A percentile compares a stretch with the other conserved stretches of the same genome.
phyloP scores from a whole-genome alignment of 2,113 vertebrate genomes.

The Erpornis zantholeuca region DNA sequence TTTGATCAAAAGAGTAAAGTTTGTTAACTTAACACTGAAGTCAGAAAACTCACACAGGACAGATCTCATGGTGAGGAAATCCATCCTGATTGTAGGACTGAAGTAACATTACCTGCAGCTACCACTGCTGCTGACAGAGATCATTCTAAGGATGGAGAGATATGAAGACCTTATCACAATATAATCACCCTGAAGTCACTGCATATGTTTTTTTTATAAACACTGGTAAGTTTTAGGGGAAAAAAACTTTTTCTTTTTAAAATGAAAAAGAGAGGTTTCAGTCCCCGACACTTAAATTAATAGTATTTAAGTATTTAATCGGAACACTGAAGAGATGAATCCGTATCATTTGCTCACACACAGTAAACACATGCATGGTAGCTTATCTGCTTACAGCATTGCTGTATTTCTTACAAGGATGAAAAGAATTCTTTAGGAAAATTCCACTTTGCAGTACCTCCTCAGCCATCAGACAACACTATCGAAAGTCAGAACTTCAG shows the following conservation, averaged over 20 bases:
- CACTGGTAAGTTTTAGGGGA: background rate
- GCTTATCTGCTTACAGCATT: background rate
- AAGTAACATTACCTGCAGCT: background rate
- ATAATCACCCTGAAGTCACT: accelerated
- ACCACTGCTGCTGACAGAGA: background rate
- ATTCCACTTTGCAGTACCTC: background rate
- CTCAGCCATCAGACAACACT: background rate
- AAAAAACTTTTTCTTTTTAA: background rate
- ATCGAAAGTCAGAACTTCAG: background rate
- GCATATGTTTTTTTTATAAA: background rate
- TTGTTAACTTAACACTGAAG: background rate
- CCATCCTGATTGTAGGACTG: background rate
- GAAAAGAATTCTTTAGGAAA: background rate
- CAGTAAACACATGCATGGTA: background rate
- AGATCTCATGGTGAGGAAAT: background rate
- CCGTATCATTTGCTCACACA: background rate
- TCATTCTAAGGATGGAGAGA: too few relatives aligned
- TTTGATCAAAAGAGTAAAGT: background rate
- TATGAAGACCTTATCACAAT: background rate
- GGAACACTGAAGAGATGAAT: background rate
- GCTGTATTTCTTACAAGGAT: background rate
- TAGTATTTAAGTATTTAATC: background rate
- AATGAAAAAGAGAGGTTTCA: background rate
- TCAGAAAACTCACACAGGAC: background rate
- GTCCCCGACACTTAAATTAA: background rate